phyloP scores from a whole-genome alignment of 2,797 vertebrate genomes.

The Cryptoprocta ferox region DNA sequence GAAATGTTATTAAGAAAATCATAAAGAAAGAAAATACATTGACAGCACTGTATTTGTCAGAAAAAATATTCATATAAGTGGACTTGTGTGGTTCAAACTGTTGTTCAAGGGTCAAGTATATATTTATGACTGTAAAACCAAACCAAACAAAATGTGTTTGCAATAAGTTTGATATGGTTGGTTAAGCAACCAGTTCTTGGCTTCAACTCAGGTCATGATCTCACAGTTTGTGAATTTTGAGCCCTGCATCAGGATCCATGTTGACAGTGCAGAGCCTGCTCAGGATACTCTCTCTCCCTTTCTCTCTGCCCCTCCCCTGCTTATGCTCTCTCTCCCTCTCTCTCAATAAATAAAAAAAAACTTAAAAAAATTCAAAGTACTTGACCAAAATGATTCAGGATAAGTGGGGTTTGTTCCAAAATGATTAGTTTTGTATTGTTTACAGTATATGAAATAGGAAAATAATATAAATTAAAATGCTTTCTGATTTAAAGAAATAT shows the following conservation, averaged over 20 bases:
- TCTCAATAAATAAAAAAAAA: no score
- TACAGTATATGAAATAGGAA: background rate
- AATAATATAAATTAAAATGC: background rate
- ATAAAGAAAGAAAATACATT: background rate
- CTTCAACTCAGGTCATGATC: no score
- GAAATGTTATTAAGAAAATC: background rate
- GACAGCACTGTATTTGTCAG: background rate
- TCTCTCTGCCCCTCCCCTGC: no score
- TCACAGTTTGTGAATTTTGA: no score
- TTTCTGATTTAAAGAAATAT: background rate
- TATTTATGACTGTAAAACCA: background rate
- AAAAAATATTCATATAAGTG: background rate
- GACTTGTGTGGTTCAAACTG: background rate
- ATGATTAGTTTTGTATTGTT: slow-evolving; percentile 44
- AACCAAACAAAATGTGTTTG: background rate
- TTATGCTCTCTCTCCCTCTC: no score
- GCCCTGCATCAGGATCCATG: no score
- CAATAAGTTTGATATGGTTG: background rate
- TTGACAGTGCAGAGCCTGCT: no score
- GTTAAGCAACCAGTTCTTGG: no score
- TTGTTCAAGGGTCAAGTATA: background rate
- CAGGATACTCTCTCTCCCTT: no score
- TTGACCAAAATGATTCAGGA: slow-evolving; percentile 45
- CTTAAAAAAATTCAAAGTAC: background rate
- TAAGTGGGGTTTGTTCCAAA: slow-evolving; percentile 35